phyloP scores from a whole-genome alignment of 2,888 invertebrate species.

The Phania funesta region DNA sequence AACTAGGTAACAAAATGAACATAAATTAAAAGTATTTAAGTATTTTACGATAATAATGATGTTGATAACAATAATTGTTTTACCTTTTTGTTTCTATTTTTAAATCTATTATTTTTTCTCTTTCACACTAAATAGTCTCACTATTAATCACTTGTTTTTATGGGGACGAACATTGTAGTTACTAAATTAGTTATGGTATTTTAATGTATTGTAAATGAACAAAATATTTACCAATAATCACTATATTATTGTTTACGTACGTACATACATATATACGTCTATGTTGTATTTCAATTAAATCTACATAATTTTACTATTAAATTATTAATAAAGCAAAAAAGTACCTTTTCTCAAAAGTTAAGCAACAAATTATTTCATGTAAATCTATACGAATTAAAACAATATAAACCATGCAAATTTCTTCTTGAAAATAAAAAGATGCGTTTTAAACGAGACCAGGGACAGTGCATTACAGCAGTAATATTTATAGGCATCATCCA shows the following conservation, averaged over 20 bases:
- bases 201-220: slow-evolving; percentile 44
- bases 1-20: neutral
- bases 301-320: slow-evolving; percentile 39
- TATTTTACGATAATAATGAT: slow-evolving; percentile 18
- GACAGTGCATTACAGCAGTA: no score
- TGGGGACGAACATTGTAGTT: slow-evolving; percentile 21
- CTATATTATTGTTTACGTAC: slow-evolving; percentile 38
- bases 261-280: slow-evolving; percentile 8
- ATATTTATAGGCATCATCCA: no score
- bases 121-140: slow-evolving; percentile 11
- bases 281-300: slow-evolving; percentile 47
- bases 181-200: slow-evolving; percentile 25
- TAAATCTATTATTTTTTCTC: neutral
- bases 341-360: slow-evolving; percentile 61
- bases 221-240: slow-evolving; percentile 21
- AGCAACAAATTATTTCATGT: slow-evolving; percentile 1
- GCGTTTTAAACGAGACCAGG: no score
- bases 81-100: slow-evolving; percentile 5
- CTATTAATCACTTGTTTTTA: slow-evolving; percentile 16
- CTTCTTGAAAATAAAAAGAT: no score
- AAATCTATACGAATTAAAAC: no score
- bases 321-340: slow-evolving; percentile 59
- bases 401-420: no score
- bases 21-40: slow-evolving; percentile 17
- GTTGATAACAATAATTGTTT: slow-evolving; percentile 20